phyloP scores from a whole-genome alignment of 2,113 vertebrate genomes.

The Merops nubicus region DNA sequence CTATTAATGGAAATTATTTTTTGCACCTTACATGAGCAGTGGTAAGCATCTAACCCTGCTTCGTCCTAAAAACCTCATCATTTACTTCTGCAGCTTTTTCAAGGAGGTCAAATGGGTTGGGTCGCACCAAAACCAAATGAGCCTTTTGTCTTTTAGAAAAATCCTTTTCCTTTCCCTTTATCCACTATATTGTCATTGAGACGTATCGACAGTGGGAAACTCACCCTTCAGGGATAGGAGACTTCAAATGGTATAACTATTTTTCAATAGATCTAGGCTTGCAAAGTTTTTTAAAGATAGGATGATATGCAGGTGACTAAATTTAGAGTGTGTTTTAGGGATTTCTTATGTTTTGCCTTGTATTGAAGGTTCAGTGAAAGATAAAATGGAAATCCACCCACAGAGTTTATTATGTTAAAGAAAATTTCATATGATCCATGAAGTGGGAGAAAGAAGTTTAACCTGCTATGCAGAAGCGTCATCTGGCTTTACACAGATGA shows the following conservation, averaged over 20 bases:
- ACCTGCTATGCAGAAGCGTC: not conserved
- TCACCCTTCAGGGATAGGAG: not conserved
- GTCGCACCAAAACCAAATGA: not conserved
- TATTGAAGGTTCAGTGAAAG: not conserved
- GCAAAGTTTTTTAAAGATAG: not conserved
- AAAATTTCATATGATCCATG: not conserved
- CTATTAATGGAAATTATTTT: not conserved
- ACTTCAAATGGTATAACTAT: not conserved
- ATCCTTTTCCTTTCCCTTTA: not conserved
- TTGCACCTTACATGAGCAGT: not conserved
- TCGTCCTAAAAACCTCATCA: not conserved
- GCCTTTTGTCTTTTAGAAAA: not conserved
- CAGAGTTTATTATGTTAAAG: not conserved
- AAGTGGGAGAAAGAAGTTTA: not conserved
- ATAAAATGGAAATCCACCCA: not conserved
- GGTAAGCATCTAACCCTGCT: not conserved
- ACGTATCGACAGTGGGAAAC: not conserved
- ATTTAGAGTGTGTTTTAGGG: not conserved
- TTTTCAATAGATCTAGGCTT: not conserved
- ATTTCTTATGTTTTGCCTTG: not conserved
- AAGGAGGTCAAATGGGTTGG: not conserved
- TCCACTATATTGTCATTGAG: not conserved
- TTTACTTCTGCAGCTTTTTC: not conserved
- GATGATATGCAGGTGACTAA: not conserved
- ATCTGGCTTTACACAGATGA: not conserved